These are phyloP conservation scores for Coracias cyanogaster DNA, from an alignment of 2,797 vertebrate genomes.

Conservation along the genomic window DNA sequence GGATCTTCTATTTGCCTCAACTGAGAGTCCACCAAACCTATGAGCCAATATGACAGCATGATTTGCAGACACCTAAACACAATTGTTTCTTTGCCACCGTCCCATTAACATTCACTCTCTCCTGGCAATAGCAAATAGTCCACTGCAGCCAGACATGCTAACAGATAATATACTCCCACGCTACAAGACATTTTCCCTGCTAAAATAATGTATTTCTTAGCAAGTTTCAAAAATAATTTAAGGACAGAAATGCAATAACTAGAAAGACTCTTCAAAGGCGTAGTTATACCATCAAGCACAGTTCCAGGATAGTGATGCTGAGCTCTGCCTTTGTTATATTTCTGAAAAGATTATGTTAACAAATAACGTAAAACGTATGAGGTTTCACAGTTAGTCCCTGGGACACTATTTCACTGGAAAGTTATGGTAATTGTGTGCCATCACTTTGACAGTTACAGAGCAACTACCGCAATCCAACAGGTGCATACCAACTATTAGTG, in stretches of 20 bases:
- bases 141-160: not conserved
- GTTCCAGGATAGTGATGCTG: not conserved
- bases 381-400: not conserved
- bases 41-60: fast-evolving
- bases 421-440: not conserved
- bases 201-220: not conserved
- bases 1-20: not conserved
- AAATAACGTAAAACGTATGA: not conserved
- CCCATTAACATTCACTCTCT: not conserved
- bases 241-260: not conserved
- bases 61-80: not conserved
- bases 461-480: not conserved
- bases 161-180: not conserved
- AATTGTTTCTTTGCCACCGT: not conserved
- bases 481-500: not conserved
- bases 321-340: not conserved
- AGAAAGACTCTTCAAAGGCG: not conserved
- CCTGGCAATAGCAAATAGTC: not conserved
- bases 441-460: not conserved
- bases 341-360: not conserved
- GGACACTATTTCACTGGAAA: not conserved
- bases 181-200: not conserved
- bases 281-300: not conserved
- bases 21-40: not conserved
- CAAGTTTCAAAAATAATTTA: not conserved